These are phyloP conservation scores for Hybos culiciformis DNA, from an alignment of 2,888 invertebrate genomes.

Conservation along the genomic window DNA sequence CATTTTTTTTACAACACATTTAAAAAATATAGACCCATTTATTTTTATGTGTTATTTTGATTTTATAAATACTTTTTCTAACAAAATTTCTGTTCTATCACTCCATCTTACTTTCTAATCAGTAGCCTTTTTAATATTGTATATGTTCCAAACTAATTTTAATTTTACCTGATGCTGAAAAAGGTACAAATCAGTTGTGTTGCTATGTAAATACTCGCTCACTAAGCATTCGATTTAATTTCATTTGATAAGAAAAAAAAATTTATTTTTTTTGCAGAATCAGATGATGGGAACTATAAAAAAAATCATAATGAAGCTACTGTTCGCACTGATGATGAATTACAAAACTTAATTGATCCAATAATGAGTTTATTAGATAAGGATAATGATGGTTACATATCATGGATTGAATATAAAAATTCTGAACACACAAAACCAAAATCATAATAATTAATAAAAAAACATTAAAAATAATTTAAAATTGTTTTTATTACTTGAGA, in stretches of 20 bases:
- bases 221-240: too few relatives aligned
- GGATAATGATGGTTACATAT: slow-evolving; percentile 47
- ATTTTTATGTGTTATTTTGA: too few relatives aligned
- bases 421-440: not conserved
- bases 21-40: too few relatives aligned
- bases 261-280: not conserved
- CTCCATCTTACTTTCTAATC: too few relatives aligned
- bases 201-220: too few relatives aligned
- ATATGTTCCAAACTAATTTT: too few relatives aligned
- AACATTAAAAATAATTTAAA: not conserved
- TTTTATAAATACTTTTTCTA: too few relatives aligned
- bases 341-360: slow-evolving; percentile 34
- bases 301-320: slow-evolving; percentile 3
- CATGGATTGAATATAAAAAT: slow-evolving; percentile 32
- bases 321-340: slow-evolving; percentile 13
- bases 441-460: not conserved
- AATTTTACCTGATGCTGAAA: too few relatives aligned
- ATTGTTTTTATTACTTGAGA: not conserved
- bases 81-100: too few relatives aligned
- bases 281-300: not conserved
- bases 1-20: too few relatives aligned
- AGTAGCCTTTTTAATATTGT: too few relatives aligned
- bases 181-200: too few relatives aligned
- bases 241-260: not conserved
- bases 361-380: slow-evolving; percentile 41